A percentile compares a stretch with the other conserved stretches of the same genome.
Conservation (phyloP, 2,888 invertebrate species). For the Eustalomyia histrio region DNA sequence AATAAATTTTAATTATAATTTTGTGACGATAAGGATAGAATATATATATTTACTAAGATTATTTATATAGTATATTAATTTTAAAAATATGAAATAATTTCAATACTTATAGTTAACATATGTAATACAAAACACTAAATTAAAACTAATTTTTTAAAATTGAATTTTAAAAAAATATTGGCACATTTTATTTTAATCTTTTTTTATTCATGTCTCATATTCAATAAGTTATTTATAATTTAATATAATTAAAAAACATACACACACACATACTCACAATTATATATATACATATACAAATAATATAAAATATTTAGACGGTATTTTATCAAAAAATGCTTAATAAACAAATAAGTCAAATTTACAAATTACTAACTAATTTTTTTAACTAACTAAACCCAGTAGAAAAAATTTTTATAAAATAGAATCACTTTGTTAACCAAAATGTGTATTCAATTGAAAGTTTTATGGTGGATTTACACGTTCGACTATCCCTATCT, state of each 20-base stretch:
- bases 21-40: not conserved
- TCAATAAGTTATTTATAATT: slow-evolving; percentile 8
- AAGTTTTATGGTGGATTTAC: too few relatives aligned
- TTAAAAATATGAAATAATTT: not conserved
- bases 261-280: slow-evolving; percentile 23
- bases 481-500: too few relatives aligned
- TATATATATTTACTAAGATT: not conserved
- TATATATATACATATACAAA: slow-evolving; percentile 29
- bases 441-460: too few relatives aligned
- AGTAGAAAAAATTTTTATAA: too few relatives aligned
- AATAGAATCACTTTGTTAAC: too few relatives aligned
- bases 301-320: slow-evolving; percentile 1
- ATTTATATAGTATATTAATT: not conserved
- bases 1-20: not conserved
- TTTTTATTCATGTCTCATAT: slow-evolving; percentile 5
- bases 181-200: slow-evolving; percentile 42
- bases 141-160: not conserved
- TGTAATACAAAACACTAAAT: not conserved
- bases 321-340: not conserved
- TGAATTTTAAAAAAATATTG: slow-evolving; percentile 47
- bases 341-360: too few relatives aligned
- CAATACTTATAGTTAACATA: not conserved
- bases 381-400: too few relatives aligned
- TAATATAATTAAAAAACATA: slow-evolving; percentile 34
- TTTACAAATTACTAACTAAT: too few relatives aligned